Conservation (phyloP, 1,140 invertebrate species). For the Drosophila ambigua region DNA sequence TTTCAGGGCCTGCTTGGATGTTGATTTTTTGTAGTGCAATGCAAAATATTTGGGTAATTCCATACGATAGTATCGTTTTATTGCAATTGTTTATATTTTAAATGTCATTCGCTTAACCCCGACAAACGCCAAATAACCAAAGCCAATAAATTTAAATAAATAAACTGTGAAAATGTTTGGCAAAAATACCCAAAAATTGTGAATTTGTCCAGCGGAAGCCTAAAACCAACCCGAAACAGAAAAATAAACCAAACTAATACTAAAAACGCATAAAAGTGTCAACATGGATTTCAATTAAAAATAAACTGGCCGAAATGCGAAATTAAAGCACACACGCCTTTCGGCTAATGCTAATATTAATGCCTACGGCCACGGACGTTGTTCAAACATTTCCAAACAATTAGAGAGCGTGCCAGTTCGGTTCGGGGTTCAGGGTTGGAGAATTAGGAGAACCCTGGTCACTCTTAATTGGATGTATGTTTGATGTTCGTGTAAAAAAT, state of each 20-base stretch:
- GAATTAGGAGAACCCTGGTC: too few relatives aligned
- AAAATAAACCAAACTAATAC: constrained; percentile 10
- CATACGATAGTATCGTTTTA: too few relatives aligned
- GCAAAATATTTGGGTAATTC: too few relatives aligned
- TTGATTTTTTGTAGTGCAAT: too few relatives aligned
- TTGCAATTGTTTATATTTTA: constrained; percentile 31
- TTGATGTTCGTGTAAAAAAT: neutral
- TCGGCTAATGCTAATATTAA: constrained; percentile 1
- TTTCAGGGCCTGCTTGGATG: too few relatives aligned
- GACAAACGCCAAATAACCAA: constrained; percentile 28
- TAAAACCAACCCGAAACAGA: constrained; percentile 1
- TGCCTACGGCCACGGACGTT: neutral
- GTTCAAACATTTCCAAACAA: constrained; percentile 3
- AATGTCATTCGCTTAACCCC: constrained; percentile 25
- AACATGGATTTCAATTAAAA: constrained; percentile 57
- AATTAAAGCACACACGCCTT: constrained; percentile 12
- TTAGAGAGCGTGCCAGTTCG: neutral
- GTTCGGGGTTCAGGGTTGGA: neutral
- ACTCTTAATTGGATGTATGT: too few relatives aligned
- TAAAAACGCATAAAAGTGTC: constrained; percentile 59
- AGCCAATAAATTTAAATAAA: constrained; percentile 55
- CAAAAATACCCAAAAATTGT: neutral
- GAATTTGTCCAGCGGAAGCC: neutral
- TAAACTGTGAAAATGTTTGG: constrained; percentile 30
- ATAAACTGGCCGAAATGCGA: constrained; percentile 22